phyloP scores from a whole-genome alignment of 2,888 invertebrate genomes.

The Yponomeuta evonymella region DNA sequence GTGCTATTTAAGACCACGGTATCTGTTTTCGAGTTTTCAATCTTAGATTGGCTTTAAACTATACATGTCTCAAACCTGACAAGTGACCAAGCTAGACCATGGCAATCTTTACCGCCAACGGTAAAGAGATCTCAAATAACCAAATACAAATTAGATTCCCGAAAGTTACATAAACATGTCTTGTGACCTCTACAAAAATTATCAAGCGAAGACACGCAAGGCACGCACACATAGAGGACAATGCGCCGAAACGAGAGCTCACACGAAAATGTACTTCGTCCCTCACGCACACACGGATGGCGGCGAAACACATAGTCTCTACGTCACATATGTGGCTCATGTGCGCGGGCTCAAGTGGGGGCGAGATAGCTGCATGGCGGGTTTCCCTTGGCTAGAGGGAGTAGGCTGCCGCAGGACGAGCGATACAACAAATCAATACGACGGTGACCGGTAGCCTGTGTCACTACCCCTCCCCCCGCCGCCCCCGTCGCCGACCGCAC shows the following conservation, averaged over 20 bases:
- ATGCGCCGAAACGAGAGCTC: constrained; percentile 24
- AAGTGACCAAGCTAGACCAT: neutral
- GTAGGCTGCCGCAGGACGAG: constrained; percentile 71
- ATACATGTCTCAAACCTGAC: neutral
- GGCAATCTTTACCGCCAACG: neutral
- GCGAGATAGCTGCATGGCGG: constrained; percentile 18
- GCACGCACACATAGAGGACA: constrained; percentile 19
- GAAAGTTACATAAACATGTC: constrained; percentile 19
- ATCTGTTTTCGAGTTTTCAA: no score
- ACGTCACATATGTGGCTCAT: constrained; percentile 57
- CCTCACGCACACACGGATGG: constrained; percentile 53
- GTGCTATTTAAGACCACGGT: no score
- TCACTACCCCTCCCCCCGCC: constrained; percentile 49
- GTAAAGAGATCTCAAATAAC: constrained; percentile 10
- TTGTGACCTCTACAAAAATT: constrained; percentile 28
- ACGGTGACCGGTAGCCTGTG: constrained; percentile 78
- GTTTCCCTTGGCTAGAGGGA: constrained; percentile 48
- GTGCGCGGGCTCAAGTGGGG: constrained; percentile 46
- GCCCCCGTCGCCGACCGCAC: constrained; percentile 58
- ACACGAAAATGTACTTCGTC: constrained; percentile 67
- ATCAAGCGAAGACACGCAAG: constrained; percentile 21
- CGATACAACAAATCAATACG: constrained; percentile 79
- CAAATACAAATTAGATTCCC: constrained; percentile 13
- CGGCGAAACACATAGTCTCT: constrained; percentile 30
- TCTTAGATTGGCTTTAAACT: no score